These are phyloP conservation scores for human (Homo sapiens) DNA, from an alignment of 2,113 vertebrate genomes.

Conservation along the genomic window DNA sequence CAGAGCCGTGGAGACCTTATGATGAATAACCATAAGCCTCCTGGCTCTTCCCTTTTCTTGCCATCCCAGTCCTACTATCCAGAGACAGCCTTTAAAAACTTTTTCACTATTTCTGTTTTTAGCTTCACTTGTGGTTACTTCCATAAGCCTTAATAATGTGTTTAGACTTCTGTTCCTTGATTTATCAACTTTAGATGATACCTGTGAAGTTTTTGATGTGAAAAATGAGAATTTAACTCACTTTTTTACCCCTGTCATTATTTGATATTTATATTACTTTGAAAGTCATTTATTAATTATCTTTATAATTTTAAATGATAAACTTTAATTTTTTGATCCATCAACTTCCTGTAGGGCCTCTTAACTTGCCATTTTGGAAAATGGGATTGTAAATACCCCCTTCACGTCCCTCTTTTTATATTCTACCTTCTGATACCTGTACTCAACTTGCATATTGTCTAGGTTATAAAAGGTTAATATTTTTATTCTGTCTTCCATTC, in stretches of 20 bases:
- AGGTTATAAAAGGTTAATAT: neutral
- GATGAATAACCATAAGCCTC: neutral
- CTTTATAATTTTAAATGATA: constrained; percentile 37
- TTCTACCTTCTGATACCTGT: neutral
- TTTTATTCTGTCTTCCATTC: neutral
- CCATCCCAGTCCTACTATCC: neutral
- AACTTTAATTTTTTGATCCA: neutral
- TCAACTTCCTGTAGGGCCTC: neutral
- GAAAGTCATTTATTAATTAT: neutral
- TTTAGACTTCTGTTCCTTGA: constrained; percentile 19
- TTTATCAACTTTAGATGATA: constrained; percentile 10
- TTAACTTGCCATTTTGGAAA: constrained; percentile 7
- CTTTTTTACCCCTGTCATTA: neutral
- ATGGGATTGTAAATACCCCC: neutral
- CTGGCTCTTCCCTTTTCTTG: neutral
- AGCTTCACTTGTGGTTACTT: neutral
- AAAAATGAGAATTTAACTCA: constrained; percentile 36
- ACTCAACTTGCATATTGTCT: neutral
- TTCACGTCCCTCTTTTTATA: neutral
- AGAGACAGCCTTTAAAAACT: neutral
- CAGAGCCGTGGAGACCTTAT: neutral
- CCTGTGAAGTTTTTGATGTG: neutral
- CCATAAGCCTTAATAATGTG: constrained; percentile 22
- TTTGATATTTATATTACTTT: constrained; percentile 35
- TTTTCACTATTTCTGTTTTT: constrained; percentile 1